Percentiles rank a stretch among this genome's conserved stretches.
phyloP scores from a whole-genome alignment of 1,140 invertebrate species.

The Apocrypta bakeri region DNA sequence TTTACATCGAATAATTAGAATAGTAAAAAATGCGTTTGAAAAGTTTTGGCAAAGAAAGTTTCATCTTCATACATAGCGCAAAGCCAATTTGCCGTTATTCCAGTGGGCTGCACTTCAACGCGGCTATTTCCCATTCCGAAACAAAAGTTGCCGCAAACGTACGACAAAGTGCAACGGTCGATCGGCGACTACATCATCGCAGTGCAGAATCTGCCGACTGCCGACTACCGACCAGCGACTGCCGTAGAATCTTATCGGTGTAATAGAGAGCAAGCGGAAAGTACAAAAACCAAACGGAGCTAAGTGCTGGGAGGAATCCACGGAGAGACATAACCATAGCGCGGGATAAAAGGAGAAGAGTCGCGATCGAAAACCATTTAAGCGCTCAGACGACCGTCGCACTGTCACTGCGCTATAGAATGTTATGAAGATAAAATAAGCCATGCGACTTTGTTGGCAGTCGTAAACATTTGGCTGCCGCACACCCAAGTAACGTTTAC shows the following conservation, averaged over 20 bases:
- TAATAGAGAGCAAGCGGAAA: background rate
- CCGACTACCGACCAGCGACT: background rate
- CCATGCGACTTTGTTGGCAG: background rate
- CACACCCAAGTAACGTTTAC: background rate
- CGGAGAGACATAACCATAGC: constrained; percentile 28
- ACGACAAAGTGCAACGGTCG: background rate
- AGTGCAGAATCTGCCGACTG: background rate
- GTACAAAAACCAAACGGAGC: constrained; percentile 2
- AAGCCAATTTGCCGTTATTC: background rate
- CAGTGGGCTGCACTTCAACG: background rate
- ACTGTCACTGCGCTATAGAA: background rate
- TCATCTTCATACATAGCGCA: no score
- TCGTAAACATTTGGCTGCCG: constrained; percentile 15
- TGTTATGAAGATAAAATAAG: constrained; percentile 34
- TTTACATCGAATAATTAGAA: no score
- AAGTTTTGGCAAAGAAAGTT: no score
- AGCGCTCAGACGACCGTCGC: background rate
- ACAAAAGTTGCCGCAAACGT: background rate
- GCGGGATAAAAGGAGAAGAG: background rate
- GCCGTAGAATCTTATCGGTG: constrained; percentile 26
- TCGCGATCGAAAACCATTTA: constrained; percentile 27
- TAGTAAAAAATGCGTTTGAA: no score
- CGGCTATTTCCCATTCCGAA: background rate
- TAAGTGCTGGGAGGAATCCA: background rate
- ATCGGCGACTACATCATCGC: background rate